phyloP scores from a whole-genome alignment of 2,888 invertebrate species.

The Philonicus albiceps region DNA sequence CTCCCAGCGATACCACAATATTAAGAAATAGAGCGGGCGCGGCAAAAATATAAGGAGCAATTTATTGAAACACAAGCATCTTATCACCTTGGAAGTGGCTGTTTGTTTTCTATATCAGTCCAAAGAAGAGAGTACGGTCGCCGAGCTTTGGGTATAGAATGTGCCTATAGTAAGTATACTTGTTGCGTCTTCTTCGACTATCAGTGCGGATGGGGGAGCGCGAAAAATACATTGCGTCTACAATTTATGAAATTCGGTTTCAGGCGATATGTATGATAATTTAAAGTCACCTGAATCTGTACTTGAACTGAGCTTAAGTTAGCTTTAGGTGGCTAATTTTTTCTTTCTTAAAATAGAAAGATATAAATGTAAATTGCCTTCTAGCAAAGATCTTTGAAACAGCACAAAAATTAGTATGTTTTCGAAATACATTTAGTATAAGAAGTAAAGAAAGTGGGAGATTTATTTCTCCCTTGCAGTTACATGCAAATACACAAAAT shows the following conservation, averaged over 20 bases:
- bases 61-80: conserved; percentile 40
- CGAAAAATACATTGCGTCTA: neutral
- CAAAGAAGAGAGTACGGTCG: neutral
- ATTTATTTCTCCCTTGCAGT: neutral
- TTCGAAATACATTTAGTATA: too few relatives aligned
- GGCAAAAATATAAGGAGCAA: conserved; percentile 3
- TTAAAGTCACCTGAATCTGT: neutral
- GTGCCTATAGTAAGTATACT: neutral
- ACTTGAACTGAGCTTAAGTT: neutral
- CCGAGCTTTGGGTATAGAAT: neutral
- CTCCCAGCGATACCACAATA: conserved; percentile 33
- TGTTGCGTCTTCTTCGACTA: neutral
- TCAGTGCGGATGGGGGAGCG: too few relatives aligned
- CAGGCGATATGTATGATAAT: neutral
- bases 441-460: neutral
- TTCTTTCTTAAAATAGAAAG: neutral
- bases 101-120: conserved; percentile 43
- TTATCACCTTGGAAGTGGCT: conserved; percentile 42
- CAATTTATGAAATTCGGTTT: neutral
- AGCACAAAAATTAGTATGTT: neutral
- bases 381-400: neutral
- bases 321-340: neutral
- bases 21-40: conserved; percentile 12
- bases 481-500: neutral
- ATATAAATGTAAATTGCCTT: neutral